Evolutionary conservation across 1,140 invertebrate species (phyloP).

Genomic region (Eurosta solidaginis): DNA sequence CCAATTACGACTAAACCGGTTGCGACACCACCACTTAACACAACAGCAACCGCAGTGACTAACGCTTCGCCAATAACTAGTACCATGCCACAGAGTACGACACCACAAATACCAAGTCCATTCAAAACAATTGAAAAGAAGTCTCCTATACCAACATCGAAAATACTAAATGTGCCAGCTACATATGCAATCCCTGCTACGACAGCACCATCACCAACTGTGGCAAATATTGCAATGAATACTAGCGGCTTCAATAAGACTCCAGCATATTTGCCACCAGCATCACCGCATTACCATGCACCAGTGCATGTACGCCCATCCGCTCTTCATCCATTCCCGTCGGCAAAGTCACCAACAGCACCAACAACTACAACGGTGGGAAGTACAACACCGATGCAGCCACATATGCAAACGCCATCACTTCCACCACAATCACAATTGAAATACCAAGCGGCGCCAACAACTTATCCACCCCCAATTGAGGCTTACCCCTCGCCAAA

Average conservation of each 20-base stretch:
- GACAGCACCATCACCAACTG: conserved; percentile 10
- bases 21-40: conserved; percentile 1
- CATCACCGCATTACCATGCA: conserved; percentile 51
- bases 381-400: background rate
- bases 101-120: conserved; percentile 30
- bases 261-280: conserved; percentile 47
- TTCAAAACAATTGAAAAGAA: conserved; percentile 55
- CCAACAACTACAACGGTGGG: conserved; percentile 41
- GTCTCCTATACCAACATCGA: conserved; percentile 53
- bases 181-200: conserved; percentile 49
- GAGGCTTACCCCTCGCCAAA: conserved; percentile 58
- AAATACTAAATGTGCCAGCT: conserved; percentile 55
- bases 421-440: conserved; percentile 42
- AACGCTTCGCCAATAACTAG: conserved; percentile 10
- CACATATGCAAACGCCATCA: background rate
- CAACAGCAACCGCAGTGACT: background rate
- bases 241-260: conserved; percentile 44
- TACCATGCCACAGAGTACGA: background rate
- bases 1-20: conserved; percentile 44
- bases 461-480: conserved; percentile 57
- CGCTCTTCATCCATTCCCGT: conserved; percentile 24
- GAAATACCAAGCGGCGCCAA: conserved; percentile 54
- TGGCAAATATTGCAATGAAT: conserved; percentile 25
- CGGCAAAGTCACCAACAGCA: conserved; percentile 25
- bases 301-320: conserved; percentile 41